A percentile compares a stretch with the other conserved stretches of the same genome.
phyloP scores from a whole-genome alignment of 2,888 invertebrate genomes.

The Pristionchus arcanus region DNA sequence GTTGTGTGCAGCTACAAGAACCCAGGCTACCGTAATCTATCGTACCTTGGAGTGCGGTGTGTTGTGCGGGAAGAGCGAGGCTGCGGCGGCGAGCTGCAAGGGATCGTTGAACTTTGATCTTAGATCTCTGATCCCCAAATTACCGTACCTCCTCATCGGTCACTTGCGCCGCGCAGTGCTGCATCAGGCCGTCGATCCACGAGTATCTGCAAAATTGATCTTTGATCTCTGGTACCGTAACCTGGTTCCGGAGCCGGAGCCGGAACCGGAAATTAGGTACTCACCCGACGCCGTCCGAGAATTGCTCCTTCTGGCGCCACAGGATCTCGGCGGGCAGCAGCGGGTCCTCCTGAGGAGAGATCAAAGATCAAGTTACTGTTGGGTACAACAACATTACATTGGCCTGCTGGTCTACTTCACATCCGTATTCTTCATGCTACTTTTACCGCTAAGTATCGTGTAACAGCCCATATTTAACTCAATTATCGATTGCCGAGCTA shows the following conservation, averaged over 20 bases:
- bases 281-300: constrained; percentile 81
- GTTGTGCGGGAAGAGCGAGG: constrained; percentile 79
- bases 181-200: constrained; percentile 79
- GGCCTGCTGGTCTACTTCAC: no score
- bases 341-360: constrained; percentile 64
- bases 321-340: constrained; percentile 90
- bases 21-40: not conserved
- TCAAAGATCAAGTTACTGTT: not conserved
- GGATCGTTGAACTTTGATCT: not conserved
- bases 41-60: constrained; percentile 80
- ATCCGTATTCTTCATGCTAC: no score
- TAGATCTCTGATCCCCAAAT: not conserved
- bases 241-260: not conserved
- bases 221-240: not conserved
- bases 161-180: constrained; percentile 77
- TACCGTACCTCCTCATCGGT: constrained; percentile 79
- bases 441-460: no score
- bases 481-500: no score
- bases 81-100: constrained; percentile 76
- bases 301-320: constrained; percentile 92
- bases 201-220: constrained; percentile 68
- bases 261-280: not conserved
- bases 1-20: not conserved
- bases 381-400: no score
- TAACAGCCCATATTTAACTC: no score